Percentiles rank a stretch among this genome's conserved stretches.
Conservation (phyloP, 2,113 vertebrate species). For the Australoheros scitulus region DNA sequence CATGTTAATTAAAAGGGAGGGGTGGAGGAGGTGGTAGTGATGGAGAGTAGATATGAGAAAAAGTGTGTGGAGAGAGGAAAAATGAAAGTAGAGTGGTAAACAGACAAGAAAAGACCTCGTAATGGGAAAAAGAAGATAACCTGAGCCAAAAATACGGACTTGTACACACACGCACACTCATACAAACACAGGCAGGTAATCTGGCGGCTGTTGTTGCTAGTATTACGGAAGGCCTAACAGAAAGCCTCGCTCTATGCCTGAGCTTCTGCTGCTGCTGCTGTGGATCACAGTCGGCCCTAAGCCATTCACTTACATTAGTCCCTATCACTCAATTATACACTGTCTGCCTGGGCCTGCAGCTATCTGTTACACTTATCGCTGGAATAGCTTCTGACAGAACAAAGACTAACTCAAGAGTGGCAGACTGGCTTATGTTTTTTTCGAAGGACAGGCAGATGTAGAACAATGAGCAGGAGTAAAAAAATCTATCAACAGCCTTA, state of each 20-base stretch:
- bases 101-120: neutral
- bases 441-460: neutral
- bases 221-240: slow-evolving; percentile 50
- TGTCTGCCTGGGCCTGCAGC: slow-evolving; percentile 50
- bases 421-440: slow-evolving; percentile 19
- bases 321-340: slow-evolving; percentile 67
- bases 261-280: slow-evolving; percentile 35
- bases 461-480: neutral
- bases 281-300: slow-evolving; percentile 42
- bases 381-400: slow-evolving; percentile 63
- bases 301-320: slow-evolving; percentile 64
- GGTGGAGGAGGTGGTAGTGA: neutral
- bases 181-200: slow-evolving; percentile 46
- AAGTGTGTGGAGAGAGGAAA: slow-evolving; percentile 9
- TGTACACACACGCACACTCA: neutral
- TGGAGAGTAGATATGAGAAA: slow-evolving; percentile 14
- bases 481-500: neutral
- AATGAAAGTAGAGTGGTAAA: slow-evolving; percentile 16
- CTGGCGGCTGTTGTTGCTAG: slow-evolving; percentile 53
- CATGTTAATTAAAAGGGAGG: slow-evolving; percentile 72
- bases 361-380: slow-evolving; percentile 66
- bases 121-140: slow-evolving; percentile 24
- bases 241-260: slow-evolving; percentile 39
- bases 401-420: slow-evolving; percentile 52
- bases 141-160: slow-evolving; percentile 11